Evolutionary conservation across 2,797 vertebrate genomes (phyloP).

Genomic region (Pyrocephalus nanus): DNA sequence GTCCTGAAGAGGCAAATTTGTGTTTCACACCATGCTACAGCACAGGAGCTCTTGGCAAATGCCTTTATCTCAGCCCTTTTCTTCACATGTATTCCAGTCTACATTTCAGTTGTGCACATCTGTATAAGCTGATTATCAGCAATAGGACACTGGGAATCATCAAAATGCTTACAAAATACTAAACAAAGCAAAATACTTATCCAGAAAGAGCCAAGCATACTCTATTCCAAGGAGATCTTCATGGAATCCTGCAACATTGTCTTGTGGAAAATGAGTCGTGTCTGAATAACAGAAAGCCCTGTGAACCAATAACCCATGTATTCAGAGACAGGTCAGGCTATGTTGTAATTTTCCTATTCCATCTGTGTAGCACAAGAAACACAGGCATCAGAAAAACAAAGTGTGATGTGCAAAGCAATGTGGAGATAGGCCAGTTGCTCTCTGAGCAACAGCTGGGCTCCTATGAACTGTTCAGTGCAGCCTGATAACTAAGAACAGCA

Average conservation of each 20-base stretch:
- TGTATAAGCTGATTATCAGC: neutral
- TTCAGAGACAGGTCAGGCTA: neutral
- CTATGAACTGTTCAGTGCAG: neutral
- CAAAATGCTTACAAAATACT: neutral
- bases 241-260: neutral
- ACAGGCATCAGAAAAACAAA: neutral
- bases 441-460: neutral
- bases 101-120: neutral
- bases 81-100: neutral
- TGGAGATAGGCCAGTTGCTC: neutral
- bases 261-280: neutral
- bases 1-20: neutral
- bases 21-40: neutral
- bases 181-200: neutral
- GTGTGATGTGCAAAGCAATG: neutral
- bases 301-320: neutral
- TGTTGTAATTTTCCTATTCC: neutral
- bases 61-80: neutral
- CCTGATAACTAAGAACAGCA: neutral
- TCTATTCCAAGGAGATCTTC: neutral
- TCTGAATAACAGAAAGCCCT: neutral
- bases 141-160: neutral
- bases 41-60: neutral
- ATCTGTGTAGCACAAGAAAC: neutral
- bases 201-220: neutral